phyloP scores from a whole-genome alignment of 2,888 invertebrate genomes.

The Eupithecia centaureata region DNA sequence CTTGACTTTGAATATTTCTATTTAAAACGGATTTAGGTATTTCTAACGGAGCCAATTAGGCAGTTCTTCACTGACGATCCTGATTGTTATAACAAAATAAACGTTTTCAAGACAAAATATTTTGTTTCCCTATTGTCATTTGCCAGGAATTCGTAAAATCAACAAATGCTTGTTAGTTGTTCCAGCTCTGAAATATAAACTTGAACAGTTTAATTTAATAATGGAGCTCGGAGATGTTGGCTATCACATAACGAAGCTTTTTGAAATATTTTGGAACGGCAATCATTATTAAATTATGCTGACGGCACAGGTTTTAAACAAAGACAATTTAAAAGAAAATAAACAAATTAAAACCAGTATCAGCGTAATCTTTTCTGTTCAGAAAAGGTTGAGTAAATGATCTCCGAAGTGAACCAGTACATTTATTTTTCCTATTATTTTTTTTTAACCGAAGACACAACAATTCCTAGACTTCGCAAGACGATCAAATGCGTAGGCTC shows the following conservation, averaged over 20 bases:
- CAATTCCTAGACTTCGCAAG: no score
- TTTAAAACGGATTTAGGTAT: background rate
- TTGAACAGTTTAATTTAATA: slow-evolving; percentile 38
- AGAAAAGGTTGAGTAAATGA: no score
- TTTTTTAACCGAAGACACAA: no score
- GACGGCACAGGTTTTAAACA: background rate
- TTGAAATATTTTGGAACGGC: slow-evolving; percentile 16
- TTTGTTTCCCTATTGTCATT: slow-evolving; percentile 39
- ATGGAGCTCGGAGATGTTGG: slow-evolving; percentile 26
- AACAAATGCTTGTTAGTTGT: slow-evolving; percentile 52
- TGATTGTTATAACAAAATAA: slow-evolving; percentile 40
- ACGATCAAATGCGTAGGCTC: no score
- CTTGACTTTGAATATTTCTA: background rate
- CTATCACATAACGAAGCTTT: slow-evolving; percentile 27
- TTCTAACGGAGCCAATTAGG: background rate
- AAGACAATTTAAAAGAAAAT: no score
- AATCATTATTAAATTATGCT: background rate
- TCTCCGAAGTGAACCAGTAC: no score
- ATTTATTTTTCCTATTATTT: no score
- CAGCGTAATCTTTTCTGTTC: no score
- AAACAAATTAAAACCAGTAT: no score
- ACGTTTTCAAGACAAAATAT: slow-evolving; percentile 41
- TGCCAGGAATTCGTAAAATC: slow-evolving; percentile 46
- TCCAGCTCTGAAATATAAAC: slow-evolving; percentile 49
- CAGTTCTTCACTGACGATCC: slow-evolving; percentile 15